These are phyloP conservation scores for Phylloscopus trochiloides DNA, from an alignment of 2,113 vertebrate genomes.

Conservation along the genomic window DNA sequence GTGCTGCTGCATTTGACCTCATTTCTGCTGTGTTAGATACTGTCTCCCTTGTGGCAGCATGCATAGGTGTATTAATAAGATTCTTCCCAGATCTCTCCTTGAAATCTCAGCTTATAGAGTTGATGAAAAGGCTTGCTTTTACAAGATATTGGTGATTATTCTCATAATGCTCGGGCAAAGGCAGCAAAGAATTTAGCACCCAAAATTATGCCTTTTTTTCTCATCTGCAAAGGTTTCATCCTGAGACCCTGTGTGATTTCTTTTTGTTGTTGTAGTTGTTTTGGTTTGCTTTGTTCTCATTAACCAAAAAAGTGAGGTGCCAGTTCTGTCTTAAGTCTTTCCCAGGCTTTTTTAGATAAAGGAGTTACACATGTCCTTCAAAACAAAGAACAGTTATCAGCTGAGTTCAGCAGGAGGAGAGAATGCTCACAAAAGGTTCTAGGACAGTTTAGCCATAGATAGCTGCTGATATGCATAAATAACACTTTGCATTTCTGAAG, in stretches of 20 bases:
- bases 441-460: constrained; percentile 11
- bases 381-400: constrained; percentile 13
- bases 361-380: background rate
- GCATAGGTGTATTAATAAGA: background rate
- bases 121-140: constrained; percentile 8
- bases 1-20: constrained; percentile 9
- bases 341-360: background rate
- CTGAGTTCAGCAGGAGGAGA: background rate
- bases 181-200: background rate
- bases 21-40: constrained; percentile 18
- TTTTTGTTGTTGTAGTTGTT: background rate
- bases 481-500: constrained; percentile 21
- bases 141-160: background rate
- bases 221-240: background rate
- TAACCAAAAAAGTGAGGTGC: background rate
- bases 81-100: background rate
- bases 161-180: background rate
- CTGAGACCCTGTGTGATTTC: background rate
- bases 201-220: background rate
- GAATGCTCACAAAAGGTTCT: constrained; percentile 14
- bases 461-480: constrained; percentile 10
- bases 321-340: background rate
- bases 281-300: background rate
- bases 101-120: background rate
- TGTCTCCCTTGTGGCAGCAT: background rate